Base-by-base conservation (phyloP, 2,888 invertebrate species). In the Cephus spinipes region DNA sequence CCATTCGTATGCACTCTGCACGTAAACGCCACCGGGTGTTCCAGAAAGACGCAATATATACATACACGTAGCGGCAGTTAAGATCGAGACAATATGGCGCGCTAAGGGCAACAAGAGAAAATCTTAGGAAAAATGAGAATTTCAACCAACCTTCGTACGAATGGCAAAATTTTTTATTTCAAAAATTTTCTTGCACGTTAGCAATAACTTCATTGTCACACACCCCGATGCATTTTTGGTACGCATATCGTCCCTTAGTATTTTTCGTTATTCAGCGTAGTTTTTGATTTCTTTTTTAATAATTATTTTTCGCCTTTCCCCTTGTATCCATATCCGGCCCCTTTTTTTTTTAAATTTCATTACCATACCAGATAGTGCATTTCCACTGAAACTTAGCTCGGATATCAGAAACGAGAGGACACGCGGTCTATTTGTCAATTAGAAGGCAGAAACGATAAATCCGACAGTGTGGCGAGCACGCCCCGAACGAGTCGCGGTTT, bases 401-500 rank as follows among this genome's bases (percentile, higher is more conserved):
- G 71, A 3, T 33, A 33, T 71, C 33, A 55, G 23, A 23, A 55
- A 55, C 55, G 23, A 55, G 55, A 23, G 55, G 23, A 6, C 33
- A 3, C 71, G 11, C 33, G 71, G 32, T 33, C 71, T 31, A 71
- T 71, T 71, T 71, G 71, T 71, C 71, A 71, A 71, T 71, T 71
- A 71, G 31, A 71, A 71, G 71, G 71, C 71, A 31, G 71, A 71
- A 32, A 31, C 71, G 71, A 71, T 71, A 71, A 71, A 71, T 33
- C 71, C 32, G 71, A 23, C 71, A 12, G 71, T 12, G 31, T 15
- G 31, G 71, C 71, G 33, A 71, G 33, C 31, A 33, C 71, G 74
- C 35, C 35, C 74, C 35, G 33, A 35, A 33, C 74, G 35, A 31
- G 74, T 71, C 74, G 36, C 30, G 74, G 78, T 79, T 82, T 78